Percentiles rank a stretch among this genome's conserved stretches.
Conservation (phyloP, 2,113 vertebrate species). For the Corythoichthys haematopterus region DNA sequence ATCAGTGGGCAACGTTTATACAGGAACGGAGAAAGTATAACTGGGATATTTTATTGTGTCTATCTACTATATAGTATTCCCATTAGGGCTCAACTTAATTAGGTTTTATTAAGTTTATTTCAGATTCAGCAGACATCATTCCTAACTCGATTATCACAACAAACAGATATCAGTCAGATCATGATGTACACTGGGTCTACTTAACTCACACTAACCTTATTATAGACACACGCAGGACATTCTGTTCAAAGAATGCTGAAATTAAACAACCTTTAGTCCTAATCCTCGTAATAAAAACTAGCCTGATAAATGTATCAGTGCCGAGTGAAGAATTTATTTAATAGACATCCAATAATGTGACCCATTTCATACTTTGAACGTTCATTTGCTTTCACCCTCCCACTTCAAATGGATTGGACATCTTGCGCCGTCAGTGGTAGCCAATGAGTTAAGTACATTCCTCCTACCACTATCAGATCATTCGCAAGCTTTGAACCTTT, state of each 20-base stretch:
- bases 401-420: too few species aligned
- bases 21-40: not conserved
- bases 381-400: too few species aligned
- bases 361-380: too few species aligned
- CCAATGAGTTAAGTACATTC: conserved; percentile 22
- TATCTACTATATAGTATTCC: not conserved
- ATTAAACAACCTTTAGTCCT: not conserved
- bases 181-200: not conserved
- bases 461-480: conserved; percentile 21
- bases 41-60: not conserved
- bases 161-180: not conserved
- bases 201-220: not conserved
- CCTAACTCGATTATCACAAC: conserved; percentile 5
- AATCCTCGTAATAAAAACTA: conserved; percentile 11
- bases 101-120: conserved; percentile 2
- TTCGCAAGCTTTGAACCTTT: conserved; percentile 44
- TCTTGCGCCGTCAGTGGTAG: not conserved
- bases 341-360: too few species aligned
- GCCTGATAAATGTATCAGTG: too few species aligned
- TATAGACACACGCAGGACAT: not conserved
- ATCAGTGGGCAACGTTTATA: not conserved
- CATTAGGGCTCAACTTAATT: not conserved
- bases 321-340: too few species aligned
- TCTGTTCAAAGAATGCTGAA: not conserved
- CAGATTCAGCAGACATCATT: conserved; percentile 5